These are phyloP conservation scores for Thyatira batis DNA, from an alignment of 2,888 invertebrate genomes.

Conservation along the genomic window DNA sequence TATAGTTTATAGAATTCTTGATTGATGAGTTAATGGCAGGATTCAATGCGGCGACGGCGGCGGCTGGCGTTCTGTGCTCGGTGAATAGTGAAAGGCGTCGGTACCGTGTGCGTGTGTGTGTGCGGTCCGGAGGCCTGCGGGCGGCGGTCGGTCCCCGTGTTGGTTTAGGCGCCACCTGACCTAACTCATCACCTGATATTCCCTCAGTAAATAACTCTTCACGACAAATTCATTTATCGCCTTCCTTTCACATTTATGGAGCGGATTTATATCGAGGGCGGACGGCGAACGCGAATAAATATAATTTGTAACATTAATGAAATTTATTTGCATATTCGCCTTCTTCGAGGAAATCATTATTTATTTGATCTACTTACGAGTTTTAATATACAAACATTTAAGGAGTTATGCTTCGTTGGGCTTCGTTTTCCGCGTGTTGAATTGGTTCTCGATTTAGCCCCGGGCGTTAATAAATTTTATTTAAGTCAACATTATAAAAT, in stretches of 20 bases:
- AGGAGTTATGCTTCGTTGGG: background rate
- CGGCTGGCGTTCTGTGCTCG: too few species aligned
- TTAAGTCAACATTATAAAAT: background rate
- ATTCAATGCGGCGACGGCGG: too few species aligned
- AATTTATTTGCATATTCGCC: background rate
- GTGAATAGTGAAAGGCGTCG: too few species aligned
- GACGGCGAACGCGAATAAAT: background rate
- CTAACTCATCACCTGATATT: background rate
- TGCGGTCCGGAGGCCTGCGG: background rate
- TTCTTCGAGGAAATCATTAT: background rate
- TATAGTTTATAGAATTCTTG: too few species aligned
- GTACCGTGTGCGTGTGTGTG: too few species aligned
- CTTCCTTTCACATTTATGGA: background rate
- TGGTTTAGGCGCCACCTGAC: background rate
- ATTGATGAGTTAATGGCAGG: too few species aligned
- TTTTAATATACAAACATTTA: background rate
- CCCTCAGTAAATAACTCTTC: background rate
- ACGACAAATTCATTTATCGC: background rate
- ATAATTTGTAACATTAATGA: background rate
- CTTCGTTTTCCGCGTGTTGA: background rate
- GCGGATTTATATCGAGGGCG: background rate
- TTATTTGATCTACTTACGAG: background rate
- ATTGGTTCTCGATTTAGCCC: background rate
- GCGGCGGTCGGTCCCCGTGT: background rate
- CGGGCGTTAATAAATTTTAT: background rate